Percentiles rank a stretch among this genome's conserved stretches.
phyloP scores from a whole-genome alignment of 92 coral and sea anemone species.

The Montipora capitata region DNA sequence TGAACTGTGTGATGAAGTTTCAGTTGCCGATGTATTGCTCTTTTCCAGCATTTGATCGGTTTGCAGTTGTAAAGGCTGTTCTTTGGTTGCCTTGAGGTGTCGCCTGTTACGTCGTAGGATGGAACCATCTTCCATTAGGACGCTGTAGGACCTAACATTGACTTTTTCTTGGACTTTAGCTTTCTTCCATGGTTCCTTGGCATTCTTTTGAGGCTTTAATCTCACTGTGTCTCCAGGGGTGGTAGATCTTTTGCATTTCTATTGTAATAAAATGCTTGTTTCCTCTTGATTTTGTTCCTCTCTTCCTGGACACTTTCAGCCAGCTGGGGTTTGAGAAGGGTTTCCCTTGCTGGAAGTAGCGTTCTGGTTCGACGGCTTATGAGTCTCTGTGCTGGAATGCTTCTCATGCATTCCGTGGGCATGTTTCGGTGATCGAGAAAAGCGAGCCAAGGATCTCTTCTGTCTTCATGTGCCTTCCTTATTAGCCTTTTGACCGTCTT shows the following conservation, averaged over 20 bases:
- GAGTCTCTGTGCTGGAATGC: conserved; percentile 48
- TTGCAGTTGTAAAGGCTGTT: background rate
- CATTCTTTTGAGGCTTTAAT: background rate
- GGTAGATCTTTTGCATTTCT: background rate
- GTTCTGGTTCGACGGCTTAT: conserved; percentile 40
- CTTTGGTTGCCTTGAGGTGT: background rate
- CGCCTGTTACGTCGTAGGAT: background rate
- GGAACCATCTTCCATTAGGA: background rate
- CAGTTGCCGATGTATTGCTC: background rate
- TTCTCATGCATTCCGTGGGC: conserved; percentile 40
- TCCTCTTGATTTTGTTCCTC: conserved; percentile 6
- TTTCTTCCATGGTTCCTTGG: conserved; percentile 13
- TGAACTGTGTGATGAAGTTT: background rate
- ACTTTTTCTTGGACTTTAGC: background rate
- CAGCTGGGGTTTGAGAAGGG: conserved; percentile 17
- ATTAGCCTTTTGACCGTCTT: conserved; percentile 4
- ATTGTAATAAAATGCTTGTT: background rate
- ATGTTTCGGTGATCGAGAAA: conserved; percentile 48
- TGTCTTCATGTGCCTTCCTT: conserved; percentile 18
- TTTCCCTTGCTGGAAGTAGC: conserved; percentile 33
- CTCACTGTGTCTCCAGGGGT: background rate
- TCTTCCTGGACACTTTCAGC: conserved; percentile 7
- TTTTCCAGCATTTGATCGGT: background rate
- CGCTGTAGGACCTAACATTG: conserved; percentile 1
- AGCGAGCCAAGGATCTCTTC: conserved; percentile 42